phyloP scores from a whole-genome alignment of 2,113 vertebrate genomes.

The Ploceus nigricollis region DNA sequence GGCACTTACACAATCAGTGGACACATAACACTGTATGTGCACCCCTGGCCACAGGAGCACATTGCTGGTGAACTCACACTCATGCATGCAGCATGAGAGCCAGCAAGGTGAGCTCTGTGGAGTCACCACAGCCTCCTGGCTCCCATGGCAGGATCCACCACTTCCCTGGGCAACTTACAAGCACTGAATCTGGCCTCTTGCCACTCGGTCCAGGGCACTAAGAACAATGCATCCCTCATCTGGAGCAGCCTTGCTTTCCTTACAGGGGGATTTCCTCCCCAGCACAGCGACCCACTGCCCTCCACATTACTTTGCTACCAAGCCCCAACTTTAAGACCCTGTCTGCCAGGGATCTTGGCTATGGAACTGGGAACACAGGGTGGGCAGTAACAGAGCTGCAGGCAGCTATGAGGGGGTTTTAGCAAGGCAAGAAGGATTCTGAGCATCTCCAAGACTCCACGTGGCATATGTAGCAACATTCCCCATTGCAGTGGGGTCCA shows the following conservation, averaged over 20 bases:
- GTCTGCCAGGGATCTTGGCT: not conserved
- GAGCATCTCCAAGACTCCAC: not conserved
- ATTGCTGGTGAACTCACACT: fast-evolving
- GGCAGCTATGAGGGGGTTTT: not conserved
- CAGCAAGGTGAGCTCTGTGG: not conserved
- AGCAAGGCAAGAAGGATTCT: not conserved
- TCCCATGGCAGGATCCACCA: not conserved
- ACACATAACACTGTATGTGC: fast-evolving
- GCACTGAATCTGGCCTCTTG: not conserved
- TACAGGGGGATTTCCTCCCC: fast-evolving
- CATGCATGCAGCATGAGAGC: fast-evolving
- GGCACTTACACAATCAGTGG: fast-evolving
- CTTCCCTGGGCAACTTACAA: not conserved
- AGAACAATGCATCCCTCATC: not conserved
- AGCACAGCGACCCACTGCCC: not conserved
- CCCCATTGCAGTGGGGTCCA: fast-evolving
- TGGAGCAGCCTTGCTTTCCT: not conserved
- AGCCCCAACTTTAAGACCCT: not conserved
- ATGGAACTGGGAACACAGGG: fast-evolving
- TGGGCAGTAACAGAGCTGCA: not conserved
- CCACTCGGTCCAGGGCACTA: fast-evolving
- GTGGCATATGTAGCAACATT: fast-evolving
- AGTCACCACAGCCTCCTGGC: not conserved
- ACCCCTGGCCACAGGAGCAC: not conserved
- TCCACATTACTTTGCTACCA: not conserved